A percentile compares a stretch with the other conserved stretches of the same genome.
phyloP scores from a whole-genome alignment of 2,888 invertebrate genomes.

The Apomyelois bistriatella region DNA sequence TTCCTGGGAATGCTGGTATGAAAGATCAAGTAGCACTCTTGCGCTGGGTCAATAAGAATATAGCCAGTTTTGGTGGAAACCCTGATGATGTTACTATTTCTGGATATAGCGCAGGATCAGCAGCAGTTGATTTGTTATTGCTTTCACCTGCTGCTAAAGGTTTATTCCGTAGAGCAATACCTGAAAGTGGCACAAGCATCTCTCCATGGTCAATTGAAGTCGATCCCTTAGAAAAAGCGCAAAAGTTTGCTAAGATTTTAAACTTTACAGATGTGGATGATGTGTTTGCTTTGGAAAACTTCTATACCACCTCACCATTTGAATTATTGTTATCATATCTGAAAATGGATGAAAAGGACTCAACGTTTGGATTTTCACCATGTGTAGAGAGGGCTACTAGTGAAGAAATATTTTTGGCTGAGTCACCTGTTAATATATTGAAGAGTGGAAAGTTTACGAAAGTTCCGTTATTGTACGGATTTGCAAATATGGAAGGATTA shows the following conservation, averaged over 20 bases:
- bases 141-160: conserved; percentile 38
- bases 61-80: conserved; percentile 46
- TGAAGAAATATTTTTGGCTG: conserved; percentile 34
- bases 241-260: conserved; percentile 29
- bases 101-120: conserved; percentile 43
- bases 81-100: conserved; percentile 44
- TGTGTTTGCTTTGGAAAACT: conserved; percentile 41
- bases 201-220: conserved; percentile 33
- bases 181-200: conserved; percentile 42
- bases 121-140: conserved; percentile 40
- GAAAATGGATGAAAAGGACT: conserved; percentile 23
- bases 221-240: conserved; percentile 41
- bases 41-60: conserved; percentile 48
- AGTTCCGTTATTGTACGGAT: conserved; percentile 45
- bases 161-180: conserved; percentile 43
- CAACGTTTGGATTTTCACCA: conserved; percentile 29
- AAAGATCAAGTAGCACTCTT: conserved; percentile 48
- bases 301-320: conserved; percentile 36
- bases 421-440: conserved; percentile 41
- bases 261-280: conserved; percentile 38
- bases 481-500: conserved; percentile 41
- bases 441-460: conserved; percentile 34
- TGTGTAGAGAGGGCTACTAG: conserved; percentile 35
- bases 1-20: conserved; percentile 51
- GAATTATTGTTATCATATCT: conserved; percentile 30